Evolutionary conservation across 1,140 invertebrate species (phyloP), one percentile per base, ranked within the genome.

Genomic region (Macrobrachium nipponense): DNA sequence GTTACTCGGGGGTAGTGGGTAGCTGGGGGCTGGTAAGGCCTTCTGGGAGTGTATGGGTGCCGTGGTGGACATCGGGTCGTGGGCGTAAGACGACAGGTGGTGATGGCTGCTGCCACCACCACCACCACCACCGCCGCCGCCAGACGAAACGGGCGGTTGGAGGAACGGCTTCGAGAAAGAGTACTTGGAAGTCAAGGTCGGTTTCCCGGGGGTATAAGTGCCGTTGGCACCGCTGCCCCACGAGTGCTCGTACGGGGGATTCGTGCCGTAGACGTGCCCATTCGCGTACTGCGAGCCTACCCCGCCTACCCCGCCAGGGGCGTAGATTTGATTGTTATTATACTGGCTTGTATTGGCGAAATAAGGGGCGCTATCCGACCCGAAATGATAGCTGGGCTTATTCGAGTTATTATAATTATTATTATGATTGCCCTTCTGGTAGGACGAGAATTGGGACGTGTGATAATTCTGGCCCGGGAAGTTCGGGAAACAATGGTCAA

Each of bases 41-140:
- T 36, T 58, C 59, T 61, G 58, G 70, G 18, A 75, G 68, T 20
- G 44, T 27, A n/a, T 44, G 84, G 60, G 68, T 60, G n/a, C n/a
- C n/a, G n/a, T n/a, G 27, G 58, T 44, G 43, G 15, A n/a, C n/a
- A 64, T 27, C 7, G 78, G 44, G 70, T 80, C 68, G 27, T 80
- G 64, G 59, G 87, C 80, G 80, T 83, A 82, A 60, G 86, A 83
- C 8, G 86, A 77, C 18, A 79, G 23, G 73, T 75, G 73, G 60
- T n/a, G 18, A 51, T 59, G 80, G 78, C 20, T 70, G 60, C 58
- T 44, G 68, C 68, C 60, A 68, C 58, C 43, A 66, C 68, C 60
- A 68, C 58, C 43, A 66, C 68, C 60, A 68, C 58, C 43, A 66
- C 68, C 60, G n/a, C n/a, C n/a, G n/a, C 58, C 43, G 68, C 68